Evolutionary conservation across 2,113 vertebrate species (phyloP).

Genomic region (Gadus macrocephalus): DNA sequence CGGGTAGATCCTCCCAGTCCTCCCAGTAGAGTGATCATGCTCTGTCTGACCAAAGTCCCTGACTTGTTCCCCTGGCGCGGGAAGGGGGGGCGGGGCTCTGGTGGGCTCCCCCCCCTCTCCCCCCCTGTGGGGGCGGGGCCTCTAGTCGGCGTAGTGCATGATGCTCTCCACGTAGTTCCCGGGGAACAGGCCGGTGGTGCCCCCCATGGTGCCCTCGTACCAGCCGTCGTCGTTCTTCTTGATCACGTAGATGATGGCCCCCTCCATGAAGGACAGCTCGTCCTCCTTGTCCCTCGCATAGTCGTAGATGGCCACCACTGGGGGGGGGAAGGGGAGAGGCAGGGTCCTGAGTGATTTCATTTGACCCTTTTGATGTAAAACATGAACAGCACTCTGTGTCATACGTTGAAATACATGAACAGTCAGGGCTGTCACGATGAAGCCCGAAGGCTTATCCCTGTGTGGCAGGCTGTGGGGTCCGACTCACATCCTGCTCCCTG

Average conservation of each 20-base stretch:
- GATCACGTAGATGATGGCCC: conserved; percentile 98
- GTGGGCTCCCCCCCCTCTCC: conserved; percentile 9
- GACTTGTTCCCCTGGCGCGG: conserved; percentile 36
- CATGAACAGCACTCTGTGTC: no score
- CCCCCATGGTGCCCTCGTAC: conserved; percentile 97
- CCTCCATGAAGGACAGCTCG: conserved; percentile 98
- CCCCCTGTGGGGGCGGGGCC: conserved; percentile 7
- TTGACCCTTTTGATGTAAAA: no score
- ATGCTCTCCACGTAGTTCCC: conserved; percentile 98
- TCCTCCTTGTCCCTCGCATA: conserved; percentile 96
- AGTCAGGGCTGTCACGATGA: no score
- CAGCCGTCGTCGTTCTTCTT: conserved; percentile 99
- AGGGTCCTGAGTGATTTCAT: no score
- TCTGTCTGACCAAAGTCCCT: conserved; percentile 61
- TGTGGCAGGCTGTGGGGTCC: no score
- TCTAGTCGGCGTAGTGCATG: conserved; percentile 98
- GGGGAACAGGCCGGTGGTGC: conserved; percentile 95
- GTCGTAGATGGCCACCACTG: conserved; percentile 99
- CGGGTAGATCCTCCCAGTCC: neutral
- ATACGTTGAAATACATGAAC: no score
- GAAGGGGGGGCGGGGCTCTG: no score
- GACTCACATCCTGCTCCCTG: no score
- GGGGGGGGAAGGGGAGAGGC: no score
- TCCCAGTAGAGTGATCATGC: conserved; percentile 47
- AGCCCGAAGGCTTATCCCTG: no score